Evolutionary conservation across 2,888 invertebrate genomes (phyloP), one percentile per base, ranked within the genome.

Genomic region (Abrostola triplasia): DNA sequence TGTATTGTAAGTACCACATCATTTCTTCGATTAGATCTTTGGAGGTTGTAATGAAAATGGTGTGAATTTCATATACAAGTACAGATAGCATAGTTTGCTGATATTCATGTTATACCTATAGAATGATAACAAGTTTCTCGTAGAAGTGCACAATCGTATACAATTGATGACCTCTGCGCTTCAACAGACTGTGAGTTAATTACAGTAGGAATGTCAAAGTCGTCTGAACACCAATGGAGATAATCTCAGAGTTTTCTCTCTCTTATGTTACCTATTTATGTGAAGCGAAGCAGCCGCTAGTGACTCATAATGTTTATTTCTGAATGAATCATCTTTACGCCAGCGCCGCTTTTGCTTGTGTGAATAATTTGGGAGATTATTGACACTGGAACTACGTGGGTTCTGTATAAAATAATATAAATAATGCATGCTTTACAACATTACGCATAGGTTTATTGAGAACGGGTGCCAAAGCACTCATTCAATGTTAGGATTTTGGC

Each of bases 231-330:
- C 52, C 36, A 73, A 59, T 67, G 58, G 49, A 48, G 47, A 56
- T 37, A 36, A 53, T 69, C 51, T 55, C 35, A 44, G 38, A 65
- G 55, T 56, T 56, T 70, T 59, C 64, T 64, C 64, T 64, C 64
- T 65, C 57, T 56, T 57, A 54, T 55, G 42, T 65, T 76, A 69
- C 74, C 72, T 70, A 81, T 68, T 76, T 69, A 70, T 72, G 75
- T 81, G 63, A 59, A 56, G 50, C 69, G 70, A 59, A 75, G 51
- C 69, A 69, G 71, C 65, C 63, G 59, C 54, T 42, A 9, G 59
- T 84, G 84, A 84, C 69, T 84, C 84, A 84, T 59, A 66, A 76
- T 84, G 78, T 84, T 84, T 84, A 84, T 84, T 84, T 82, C 74
- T 58, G 77, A 79, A 79, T 84, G 84, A 84, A 77, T 84, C 84